phyloP scores from a whole-genome alignment of 2,888 invertebrate species.

The Copidosoma aretas region DNA sequence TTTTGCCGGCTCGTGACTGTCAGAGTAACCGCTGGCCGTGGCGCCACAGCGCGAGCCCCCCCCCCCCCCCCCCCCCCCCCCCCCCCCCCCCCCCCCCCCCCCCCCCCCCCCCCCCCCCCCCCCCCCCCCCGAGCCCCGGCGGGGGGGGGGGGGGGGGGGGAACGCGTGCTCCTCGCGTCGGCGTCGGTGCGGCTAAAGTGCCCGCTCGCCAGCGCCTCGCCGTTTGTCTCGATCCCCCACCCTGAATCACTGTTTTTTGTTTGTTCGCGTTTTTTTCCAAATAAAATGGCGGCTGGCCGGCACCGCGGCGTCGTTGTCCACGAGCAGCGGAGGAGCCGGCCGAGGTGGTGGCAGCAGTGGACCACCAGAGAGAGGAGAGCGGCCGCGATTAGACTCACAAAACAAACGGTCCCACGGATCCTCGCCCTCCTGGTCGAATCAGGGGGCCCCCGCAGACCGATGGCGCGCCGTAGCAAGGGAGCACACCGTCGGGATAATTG shows the following conservation, averaged over 20 bases:
- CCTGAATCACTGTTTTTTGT: neutral
- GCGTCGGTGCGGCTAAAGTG: too few relatives aligned
- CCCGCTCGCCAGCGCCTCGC: conserved; percentile 3
- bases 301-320: conserved; percentile 15
- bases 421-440: neutral
- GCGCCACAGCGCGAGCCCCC: conserved; percentile 35
- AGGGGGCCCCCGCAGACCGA: too few relatives aligned
- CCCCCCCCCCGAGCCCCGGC: too few relatives aligned
- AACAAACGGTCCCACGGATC: conserved; percentile 60
- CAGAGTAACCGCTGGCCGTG: conserved; percentile 52
- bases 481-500: too few relatives aligned
- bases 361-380: conserved; percentile 59
- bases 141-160: too few relatives aligned
- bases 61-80: too few relatives aligned
- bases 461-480: too few relatives aligned
- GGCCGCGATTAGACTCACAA: conserved; percentile 62
- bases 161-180: neutral
- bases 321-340: neutral
- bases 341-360: conserved; percentile 39
- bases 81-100: too few relatives aligned
- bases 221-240: conserved; percentile 1
- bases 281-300: conserved; percentile 58
- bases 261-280: conserved; percentile 46
- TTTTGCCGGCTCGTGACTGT: conserved; percentile 48
- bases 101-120: too few relatives aligned